phyloP scores from a whole-genome alignment of 2,888 invertebrate genomes.

The Antheraea yamamai region DNA sequence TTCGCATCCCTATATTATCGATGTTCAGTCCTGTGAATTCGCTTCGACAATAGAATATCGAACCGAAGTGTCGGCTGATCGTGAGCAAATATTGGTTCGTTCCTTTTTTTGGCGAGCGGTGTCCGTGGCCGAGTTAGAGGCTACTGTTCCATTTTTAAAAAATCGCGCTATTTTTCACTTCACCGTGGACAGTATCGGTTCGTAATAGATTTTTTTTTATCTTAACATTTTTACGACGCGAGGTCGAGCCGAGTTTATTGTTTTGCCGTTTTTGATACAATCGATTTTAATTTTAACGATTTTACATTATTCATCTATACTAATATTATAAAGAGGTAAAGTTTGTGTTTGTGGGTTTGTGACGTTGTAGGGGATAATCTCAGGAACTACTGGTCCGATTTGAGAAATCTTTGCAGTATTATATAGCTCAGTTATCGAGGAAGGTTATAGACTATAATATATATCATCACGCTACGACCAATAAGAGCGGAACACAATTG shows the following conservation, averaged over 20 bases:
- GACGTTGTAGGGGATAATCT: too few species aligned
- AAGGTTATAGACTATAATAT: too few species aligned
- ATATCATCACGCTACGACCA: too few species aligned
- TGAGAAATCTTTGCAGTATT: too few species aligned
- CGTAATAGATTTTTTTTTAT: conserved; percentile 9
- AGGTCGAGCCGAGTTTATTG: neutral
- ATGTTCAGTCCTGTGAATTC: conserved; percentile 19
- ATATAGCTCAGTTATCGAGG: too few species aligned
- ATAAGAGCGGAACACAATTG: too few species aligned
- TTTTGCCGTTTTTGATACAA: neutral
- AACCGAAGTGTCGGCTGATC: conserved; percentile 54
- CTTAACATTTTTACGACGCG: neutral
- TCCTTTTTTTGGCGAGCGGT: conserved; percentile 66
- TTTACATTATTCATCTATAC: neutral
- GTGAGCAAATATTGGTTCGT: conserved; percentile 58
- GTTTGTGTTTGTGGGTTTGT: neutral
- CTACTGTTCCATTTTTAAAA: conserved; percentile 75
- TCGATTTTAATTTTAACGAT: neutral
- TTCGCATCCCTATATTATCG: conserved; percentile 8
- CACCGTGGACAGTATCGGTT: conserved; percentile 35
- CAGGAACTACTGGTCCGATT: too few species aligned
- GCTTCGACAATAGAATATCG: conserved; percentile 57
- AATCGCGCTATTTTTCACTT: conserved; percentile 59
- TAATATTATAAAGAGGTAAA: too few species aligned
- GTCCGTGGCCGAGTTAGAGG: conserved; percentile 80